phyloP scores from a whole-genome alignment of 2,797 vertebrate species.

The Coregonus sp. region DNA sequence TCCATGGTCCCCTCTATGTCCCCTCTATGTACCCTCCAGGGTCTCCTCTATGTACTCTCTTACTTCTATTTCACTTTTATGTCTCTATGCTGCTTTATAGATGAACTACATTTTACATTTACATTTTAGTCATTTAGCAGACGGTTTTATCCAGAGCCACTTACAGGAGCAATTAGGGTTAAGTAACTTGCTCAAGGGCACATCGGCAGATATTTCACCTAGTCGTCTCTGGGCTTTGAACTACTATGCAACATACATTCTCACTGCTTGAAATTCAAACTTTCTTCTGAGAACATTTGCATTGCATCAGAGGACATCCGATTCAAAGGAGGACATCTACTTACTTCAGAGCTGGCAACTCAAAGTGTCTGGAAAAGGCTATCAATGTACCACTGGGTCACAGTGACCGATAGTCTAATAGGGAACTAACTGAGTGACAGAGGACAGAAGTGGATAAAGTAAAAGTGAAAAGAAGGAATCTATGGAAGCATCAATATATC shows the following conservation, averaged over 20 bases:
- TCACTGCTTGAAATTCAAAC: conserved; percentile 41
- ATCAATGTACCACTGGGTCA: conserved; percentile 38
- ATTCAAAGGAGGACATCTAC: conserved; percentile 41
- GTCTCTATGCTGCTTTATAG: conserved; percentile 39
- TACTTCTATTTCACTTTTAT: neutral
- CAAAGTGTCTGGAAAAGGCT: conserved; percentile 52
- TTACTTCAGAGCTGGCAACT: conserved; percentile 57
- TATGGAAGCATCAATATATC: conserved; percentile 25
- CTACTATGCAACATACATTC: conserved; percentile 24
- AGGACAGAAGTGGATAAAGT: conserved; percentile 48
- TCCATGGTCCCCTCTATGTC: too few relatives aligned
- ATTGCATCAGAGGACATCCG: conserved; percentile 53
- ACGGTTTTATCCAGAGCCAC: too few relatives aligned
- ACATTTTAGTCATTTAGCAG: too few relatives aligned
- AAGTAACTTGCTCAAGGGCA: too few relatives aligned
- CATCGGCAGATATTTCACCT: too few relatives aligned
- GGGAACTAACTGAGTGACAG: conserved; percentile 17
- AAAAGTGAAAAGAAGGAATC: conserved; percentile 35
- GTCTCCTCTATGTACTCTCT: too few relatives aligned
- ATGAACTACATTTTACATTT: conserved; percentile 25
- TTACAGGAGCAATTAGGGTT: too few relatives aligned
- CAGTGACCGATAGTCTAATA: conserved; percentile 39
- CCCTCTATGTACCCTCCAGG: too few relatives aligned
- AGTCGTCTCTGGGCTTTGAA: too few relatives aligned
- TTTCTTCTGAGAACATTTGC: conserved; percentile 60